These are phyloP conservation scores for Argopecten irradians DNA, from an alignment of 1,140 invertebrate genomes.

Conservation along the genomic window DNA sequence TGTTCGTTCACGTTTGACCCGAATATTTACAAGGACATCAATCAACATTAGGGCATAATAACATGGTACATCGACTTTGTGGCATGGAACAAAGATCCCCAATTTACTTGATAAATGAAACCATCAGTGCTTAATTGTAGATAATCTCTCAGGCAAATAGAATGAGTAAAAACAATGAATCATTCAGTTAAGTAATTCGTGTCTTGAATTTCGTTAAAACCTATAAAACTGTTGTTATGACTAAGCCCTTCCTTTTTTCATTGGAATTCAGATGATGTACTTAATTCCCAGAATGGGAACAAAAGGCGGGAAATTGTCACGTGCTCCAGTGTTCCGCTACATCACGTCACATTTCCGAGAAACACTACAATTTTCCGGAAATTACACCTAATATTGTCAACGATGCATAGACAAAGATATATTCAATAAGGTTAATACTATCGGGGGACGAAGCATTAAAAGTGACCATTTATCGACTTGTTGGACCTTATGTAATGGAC, in stretches of 20 bases:
- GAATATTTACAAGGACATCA: too few relatives aligned
- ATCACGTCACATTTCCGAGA: background rate
- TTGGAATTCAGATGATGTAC: background rate
- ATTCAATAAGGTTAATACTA: background rate
- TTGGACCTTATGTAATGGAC: background rate
- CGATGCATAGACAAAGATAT: background rate
- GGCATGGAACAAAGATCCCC: background rate
- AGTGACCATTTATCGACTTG: background rate
- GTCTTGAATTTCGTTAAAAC: background rate
- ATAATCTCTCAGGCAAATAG: background rate
- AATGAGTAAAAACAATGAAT: background rate
- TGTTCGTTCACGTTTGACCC: too few relatives aligned
- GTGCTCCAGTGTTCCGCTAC: background rate
- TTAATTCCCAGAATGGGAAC: background rate
- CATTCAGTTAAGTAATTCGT: background rate
- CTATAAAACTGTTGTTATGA: background rate
- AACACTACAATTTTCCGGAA: background rate
- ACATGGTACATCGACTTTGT: background rate
- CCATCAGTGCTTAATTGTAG: background rate
- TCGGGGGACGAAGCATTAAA: background rate
- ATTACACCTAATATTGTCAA: background rate
- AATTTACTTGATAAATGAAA: background rate
- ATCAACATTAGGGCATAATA: too few relatives aligned
- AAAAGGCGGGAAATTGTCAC: constrained; percentile 3
- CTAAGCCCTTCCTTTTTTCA: background rate